These are phyloP conservation scores for Gallinago undulata DNA, from an alignment of 2,113 vertebrate species.

Conservation along the genomic window DNA sequence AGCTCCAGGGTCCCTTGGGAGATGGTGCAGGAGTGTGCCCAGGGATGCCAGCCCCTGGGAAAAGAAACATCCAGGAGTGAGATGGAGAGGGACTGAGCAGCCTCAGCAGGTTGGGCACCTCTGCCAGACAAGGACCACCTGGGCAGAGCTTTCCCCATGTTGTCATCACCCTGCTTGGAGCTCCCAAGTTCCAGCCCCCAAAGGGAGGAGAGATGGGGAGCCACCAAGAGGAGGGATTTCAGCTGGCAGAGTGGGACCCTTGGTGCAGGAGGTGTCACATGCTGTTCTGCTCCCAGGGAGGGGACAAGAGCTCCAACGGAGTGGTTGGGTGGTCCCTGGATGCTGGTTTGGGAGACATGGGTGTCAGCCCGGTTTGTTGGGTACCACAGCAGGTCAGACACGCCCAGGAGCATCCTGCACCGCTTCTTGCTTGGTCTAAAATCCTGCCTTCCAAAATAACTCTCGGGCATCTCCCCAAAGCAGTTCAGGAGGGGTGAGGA, in stretches of 20 bases:
- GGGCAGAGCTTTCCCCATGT: background rate
- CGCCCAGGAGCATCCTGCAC: background rate
- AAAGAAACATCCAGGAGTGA: background rate
- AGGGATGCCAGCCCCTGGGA: background rate
- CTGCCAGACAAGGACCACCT: background rate
- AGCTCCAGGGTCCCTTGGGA: background rate
- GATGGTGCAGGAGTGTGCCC: background rate
- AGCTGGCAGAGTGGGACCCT: background rate
- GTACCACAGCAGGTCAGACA: background rate
- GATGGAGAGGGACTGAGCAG: accelerated
- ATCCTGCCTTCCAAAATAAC: background rate
- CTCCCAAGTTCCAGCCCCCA: background rate
- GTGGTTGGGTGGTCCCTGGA: background rate
- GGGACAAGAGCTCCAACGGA: accelerated
- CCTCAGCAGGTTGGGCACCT: accelerated
- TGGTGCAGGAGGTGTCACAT: background rate
- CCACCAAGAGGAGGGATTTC: background rate
- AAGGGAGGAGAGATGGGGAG: background rate
- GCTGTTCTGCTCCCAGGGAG: background rate
- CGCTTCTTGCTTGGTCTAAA: background rate
- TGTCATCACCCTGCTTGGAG: background rate
- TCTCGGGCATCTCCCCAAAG: background rate
- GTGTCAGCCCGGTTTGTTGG: background rate
- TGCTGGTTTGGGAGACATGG: background rate
- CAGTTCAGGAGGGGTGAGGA: background rate